phyloP scores from a whole-genome alignment of 2,797 vertebrate species.

The Malacoraja senta region DNA sequence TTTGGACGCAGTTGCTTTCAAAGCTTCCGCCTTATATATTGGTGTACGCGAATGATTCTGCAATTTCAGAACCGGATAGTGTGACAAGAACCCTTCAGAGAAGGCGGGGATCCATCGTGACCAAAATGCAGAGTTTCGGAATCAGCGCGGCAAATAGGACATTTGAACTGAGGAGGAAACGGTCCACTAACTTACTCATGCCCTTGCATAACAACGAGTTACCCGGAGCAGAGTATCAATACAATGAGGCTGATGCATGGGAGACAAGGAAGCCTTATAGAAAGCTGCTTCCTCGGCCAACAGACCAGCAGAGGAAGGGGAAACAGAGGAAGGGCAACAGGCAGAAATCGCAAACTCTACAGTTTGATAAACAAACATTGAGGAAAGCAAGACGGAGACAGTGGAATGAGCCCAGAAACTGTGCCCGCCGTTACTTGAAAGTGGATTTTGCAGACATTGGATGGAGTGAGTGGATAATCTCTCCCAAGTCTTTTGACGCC shows the following conservation, averaged over 20 bases:
- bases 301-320: slow-evolving; percentile 66
- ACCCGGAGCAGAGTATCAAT: slow-evolving; percentile 75
- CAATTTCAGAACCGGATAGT: slow-evolving; percentile 81
- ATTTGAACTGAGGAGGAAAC: slow-evolving; percentile 55
- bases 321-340: slow-evolving; percentile 74
- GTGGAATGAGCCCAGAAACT: slow-evolving; percentile 80
- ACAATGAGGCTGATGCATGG: slow-evolving; percentile 63
- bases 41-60: slow-evolving; percentile 86
- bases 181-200: slow-evolving; percentile 63
- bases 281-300: slow-evolving; percentile 64
- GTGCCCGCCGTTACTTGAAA: slow-evolving; percentile 82
- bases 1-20: slow-evolving; percentile 58
- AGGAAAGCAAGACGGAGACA: slow-evolving; percentile 88
- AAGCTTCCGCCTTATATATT: slow-evolving; percentile 78
- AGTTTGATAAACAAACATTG: slow-evolving; percentile 88
- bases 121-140: slow-evolving; percentile 28
- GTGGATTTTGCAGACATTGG: slow-evolving; percentile 97
- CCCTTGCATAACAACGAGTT: slow-evolving; percentile 90
- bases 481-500: slow-evolving; percentile 89
- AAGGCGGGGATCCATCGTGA: slow-evolving; percentile 47
- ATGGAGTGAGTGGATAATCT: slow-evolving; percentile 99
- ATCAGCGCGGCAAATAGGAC: slow-evolving; percentile 37
- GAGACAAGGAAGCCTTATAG: slow-evolving; percentile 70
- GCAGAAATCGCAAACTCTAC: slow-evolving; percentile 76
- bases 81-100: slow-evolving; percentile 75